Evolutionary conservation across 2,888 invertebrate genomes (phyloP).

Genomic region (Furcula furcula): DNA sequence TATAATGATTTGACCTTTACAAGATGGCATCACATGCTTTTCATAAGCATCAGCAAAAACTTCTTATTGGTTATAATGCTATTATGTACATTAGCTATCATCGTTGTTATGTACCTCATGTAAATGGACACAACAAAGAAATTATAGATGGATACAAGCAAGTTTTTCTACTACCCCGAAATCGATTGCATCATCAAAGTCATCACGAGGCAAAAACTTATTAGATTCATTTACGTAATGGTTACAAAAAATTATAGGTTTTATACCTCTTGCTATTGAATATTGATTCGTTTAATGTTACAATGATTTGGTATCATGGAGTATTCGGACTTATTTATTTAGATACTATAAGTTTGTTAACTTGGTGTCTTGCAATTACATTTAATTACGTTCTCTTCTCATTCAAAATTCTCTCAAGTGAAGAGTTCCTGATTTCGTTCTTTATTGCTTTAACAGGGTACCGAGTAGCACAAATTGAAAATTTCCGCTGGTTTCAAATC

Average conservation of each 20-base stretch:
- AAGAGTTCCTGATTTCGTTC: slow-evolving; percentile 56
- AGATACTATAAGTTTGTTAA: no score
- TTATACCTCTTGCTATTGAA: no score
- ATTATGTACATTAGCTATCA: slow-evolving; percentile 4
- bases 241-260: no score
- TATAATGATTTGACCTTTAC: slow-evolving; percentile 7
- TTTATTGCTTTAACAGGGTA: slow-evolving; percentile 57
- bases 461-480: slow-evolving; percentile 61
- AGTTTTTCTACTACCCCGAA: slow-evolving; percentile 12
- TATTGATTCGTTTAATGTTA: no score
- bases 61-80: not conserved
- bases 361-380: no score
- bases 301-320: no score
- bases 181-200: slow-evolving; percentile 13
- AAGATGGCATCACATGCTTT: slow-evolving; percentile 10
- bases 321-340: no score
- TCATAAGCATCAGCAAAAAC: slow-evolving; percentile 5
- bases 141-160: not conserved
- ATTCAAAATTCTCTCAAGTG: slow-evolving; percentile 52
- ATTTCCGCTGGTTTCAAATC: slow-evolving; percentile 60
- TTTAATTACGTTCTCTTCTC: slow-evolving; percentile 6
- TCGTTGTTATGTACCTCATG: slow-evolving; percentile 7
- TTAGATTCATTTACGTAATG: not conserved
- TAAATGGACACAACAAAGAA: slow-evolving; percentile 5
- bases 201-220: not conserved